Percentiles rank a stretch among this genome's conserved stretches.
phyloP scores from a whole-genome alignment of 53 echinoderm and acorn worm species.

The Henricia sp. region DNA sequence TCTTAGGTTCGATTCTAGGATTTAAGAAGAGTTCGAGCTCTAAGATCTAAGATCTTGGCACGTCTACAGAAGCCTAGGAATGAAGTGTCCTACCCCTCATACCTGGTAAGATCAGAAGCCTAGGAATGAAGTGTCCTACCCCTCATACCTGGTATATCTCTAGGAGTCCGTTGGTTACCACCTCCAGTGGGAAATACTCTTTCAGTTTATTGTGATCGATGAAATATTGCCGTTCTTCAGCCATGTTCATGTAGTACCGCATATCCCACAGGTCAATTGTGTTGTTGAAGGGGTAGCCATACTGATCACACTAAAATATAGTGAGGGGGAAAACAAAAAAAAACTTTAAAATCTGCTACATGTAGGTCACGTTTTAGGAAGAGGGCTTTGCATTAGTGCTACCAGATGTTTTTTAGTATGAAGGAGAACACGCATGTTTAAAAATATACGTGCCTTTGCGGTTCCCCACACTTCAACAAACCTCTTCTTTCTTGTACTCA shows the following conservation, averaged over 20 bases:
- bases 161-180: slow-evolving; percentile 88
- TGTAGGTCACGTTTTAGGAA: too few relatives aligned
- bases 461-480: too few relatives aligned
- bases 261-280: slow-evolving; percentile 99
- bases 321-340: background rate
- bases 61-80: too few relatives aligned
- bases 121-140: background rate
- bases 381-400: too few relatives aligned
- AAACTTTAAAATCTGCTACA: background rate
- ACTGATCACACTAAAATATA: slow-evolving; percentile 77
- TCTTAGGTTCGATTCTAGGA: too few relatives aligned
- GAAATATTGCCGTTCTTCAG: slow-evolving; percentile 88
- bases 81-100: background rate
- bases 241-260: slow-evolving; percentile 99
- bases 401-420: too few relatives aligned
- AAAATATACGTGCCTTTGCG: too few relatives aligned
- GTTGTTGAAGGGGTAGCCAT: slow-evolving; percentile 73
- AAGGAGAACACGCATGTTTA: too few relatives aligned
- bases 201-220: slow-evolving; percentile 98
- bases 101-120: background rate
- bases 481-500: slow-evolving; percentile 95
- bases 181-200: slow-evolving; percentile 97
- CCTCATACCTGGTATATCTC: slow-evolving; percentile 93
- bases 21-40: too few relatives aligned
- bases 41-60: too few relatives aligned